Evolutionary conservation across 2,888 invertebrate genomes (phyloP).

Genomic region (Pegoplata infirma): DNA sequence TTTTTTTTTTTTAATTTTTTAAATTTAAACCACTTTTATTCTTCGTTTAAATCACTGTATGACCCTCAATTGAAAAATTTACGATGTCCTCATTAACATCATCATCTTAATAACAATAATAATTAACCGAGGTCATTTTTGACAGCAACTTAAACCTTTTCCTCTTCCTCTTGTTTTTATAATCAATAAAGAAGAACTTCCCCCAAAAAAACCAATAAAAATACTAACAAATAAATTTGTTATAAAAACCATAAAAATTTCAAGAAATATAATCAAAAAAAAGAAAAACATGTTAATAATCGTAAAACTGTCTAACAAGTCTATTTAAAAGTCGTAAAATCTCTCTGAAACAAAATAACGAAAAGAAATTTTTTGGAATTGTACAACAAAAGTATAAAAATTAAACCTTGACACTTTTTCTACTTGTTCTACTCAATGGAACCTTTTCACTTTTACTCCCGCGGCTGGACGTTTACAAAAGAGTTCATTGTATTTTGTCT

Average conservation of each 20-base stretch:
- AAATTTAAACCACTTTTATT: too few species aligned
- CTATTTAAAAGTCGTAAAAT: slow-evolving; percentile 63
- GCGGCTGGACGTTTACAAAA: slow-evolving; percentile 16
- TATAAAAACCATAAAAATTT: slow-evolving; percentile 58
- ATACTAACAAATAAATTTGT: slow-evolving; percentile 46
- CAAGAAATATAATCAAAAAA: slow-evolving; percentile 58
- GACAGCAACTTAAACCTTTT: slow-evolving; percentile 2
- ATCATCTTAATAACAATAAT: slow-evolving; percentile 32
- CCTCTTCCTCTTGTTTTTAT: slow-evolving; percentile 4
- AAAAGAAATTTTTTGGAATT: background rate
- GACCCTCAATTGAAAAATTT: slow-evolving; percentile 24
- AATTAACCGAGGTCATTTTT: slow-evolving; percentile 50
- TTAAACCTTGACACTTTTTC: slow-evolving; percentile 49
- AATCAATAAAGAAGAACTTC: slow-evolving; percentile 3
- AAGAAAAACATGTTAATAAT: slow-evolving; percentile 60
- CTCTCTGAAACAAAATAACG: slow-evolving; percentile 37
- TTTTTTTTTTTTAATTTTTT: too few species aligned
- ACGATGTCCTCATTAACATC: slow-evolving; percentile 34
- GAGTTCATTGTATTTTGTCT: slow-evolving; percentile 8
- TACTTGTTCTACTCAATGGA: slow-evolving; percentile 3
- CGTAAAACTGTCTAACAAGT: slow-evolving; percentile 63
- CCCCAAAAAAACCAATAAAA: slow-evolving; percentile 4
- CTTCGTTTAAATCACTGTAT: too few species aligned
- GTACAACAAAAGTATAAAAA: slow-evolving; percentile 1
- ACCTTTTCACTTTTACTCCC: slow-evolving; percentile 1